Conservation (phyloP, 2,888 invertebrate genomes). For the Carabus problematicus region DNA sequence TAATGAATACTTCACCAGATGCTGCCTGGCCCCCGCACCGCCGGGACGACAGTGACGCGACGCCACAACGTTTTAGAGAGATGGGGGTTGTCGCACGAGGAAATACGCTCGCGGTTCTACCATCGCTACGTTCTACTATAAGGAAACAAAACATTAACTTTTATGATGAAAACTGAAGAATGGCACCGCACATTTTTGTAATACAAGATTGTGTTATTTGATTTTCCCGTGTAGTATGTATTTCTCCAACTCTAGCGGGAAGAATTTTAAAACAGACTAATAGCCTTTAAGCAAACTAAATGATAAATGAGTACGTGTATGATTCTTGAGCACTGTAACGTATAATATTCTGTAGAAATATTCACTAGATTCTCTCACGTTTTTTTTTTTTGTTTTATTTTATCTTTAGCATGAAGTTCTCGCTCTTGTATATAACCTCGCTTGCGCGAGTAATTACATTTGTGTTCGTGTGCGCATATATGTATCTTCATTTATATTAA, state of each 20-base stretch:
- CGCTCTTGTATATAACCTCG: no score
- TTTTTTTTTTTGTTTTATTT: no score
- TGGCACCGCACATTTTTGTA: constrained; percentile 18
- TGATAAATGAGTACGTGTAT: no score
- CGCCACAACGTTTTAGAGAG: constrained; percentile 3
- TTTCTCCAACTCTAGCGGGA: constrained; percentile 3
- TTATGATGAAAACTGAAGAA: constrained; percentile 35
- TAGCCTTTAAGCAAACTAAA: no score
- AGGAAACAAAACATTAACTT: constrained; percentile 40
- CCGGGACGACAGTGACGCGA: constrained; percentile 32
- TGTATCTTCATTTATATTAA: no score
- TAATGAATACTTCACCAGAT: constrained; percentile 56
- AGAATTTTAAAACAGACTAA: no score
- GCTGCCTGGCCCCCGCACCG: constrained; percentile 41
- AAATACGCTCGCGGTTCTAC: background rate
- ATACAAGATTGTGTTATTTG: constrained; percentile 12
- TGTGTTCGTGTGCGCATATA: no score
- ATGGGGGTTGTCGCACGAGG: background rate
- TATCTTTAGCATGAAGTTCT: no score
- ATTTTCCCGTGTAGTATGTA: background rate
- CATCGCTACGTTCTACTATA: constrained; percentile 6
- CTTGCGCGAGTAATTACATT: no score
- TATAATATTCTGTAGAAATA: no score
- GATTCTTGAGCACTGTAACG: no score
- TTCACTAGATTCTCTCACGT: no score